A percentile compares a stretch with the other conserved stretches of the same genome.
Conservation (phyloP, 2,888 invertebrate species). For the Diogma glabrata region DNA sequence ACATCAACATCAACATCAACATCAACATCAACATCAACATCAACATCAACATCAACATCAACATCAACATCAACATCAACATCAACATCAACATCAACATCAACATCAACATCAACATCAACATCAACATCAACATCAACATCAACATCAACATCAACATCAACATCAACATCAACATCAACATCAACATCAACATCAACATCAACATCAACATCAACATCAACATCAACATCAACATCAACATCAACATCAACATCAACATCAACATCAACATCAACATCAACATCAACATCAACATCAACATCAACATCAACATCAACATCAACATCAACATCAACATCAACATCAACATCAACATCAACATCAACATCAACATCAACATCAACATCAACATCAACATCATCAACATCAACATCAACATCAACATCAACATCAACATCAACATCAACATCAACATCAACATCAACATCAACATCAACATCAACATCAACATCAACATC, state of each 20-base stretch:
- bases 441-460: conserved; percentile 10
- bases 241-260: conserved; percentile 10
- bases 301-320: conserved; percentile 12
- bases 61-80: conserved; percentile 12
- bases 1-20: conserved; percentile 11
- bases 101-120: conserved; percentile 12
- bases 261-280: conserved; percentile 11
- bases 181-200: conserved; percentile 9
- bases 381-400: conserved; percentile 9
- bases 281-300: conserved; percentile 10
- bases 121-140: conserved; percentile 11
- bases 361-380: conserved; percentile 9
- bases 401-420: conserved; percentile 10
- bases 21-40: conserved; percentile 12
- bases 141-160: conserved; percentile 11
- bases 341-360: conserved; percentile 9
- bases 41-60: conserved; percentile 12
- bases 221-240: conserved; percentile 12
- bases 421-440: conserved; percentile 11
- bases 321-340: conserved; percentile 11
- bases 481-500: conserved; percentile 11
- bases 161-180: conserved; percentile 12
- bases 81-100: conserved; percentile 12
- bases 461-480: conserved; percentile 11
- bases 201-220: conserved; percentile 11